phyloP scores from a whole-genome alignment of 2,797 vertebrate species.

The Lates japonicus region DNA sequence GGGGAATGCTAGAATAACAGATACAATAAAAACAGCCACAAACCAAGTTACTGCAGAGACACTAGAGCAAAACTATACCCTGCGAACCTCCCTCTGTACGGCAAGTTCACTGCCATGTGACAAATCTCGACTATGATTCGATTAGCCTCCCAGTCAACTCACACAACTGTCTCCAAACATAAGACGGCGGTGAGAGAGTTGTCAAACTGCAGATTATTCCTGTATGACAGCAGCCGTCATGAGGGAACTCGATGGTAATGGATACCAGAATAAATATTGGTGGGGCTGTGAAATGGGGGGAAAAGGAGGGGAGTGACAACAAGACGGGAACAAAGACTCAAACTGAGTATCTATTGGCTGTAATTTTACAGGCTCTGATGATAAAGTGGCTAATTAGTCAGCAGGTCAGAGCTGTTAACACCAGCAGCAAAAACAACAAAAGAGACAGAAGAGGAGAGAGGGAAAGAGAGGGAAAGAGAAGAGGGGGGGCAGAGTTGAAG shows the following conservation, averaged over 20 bases:
- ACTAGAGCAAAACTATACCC: background rate
- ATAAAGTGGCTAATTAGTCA: constrained; percentile 82
- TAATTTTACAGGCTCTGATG: constrained; percentile 70
- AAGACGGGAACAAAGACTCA: constrained; percentile 43
- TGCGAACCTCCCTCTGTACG: constrained; percentile 13
- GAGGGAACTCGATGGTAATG: constrained; percentile 40
- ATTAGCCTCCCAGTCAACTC: constrained; percentile 41
- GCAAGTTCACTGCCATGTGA: constrained; percentile 19
- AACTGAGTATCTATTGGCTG: constrained; percentile 56
- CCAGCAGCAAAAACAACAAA: constrained; percentile 64
- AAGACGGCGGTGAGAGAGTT: constrained; percentile 46
- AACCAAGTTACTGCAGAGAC: background rate
- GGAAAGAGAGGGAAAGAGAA: constrained; percentile 33
- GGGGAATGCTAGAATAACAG: background rate
- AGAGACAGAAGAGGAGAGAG: constrained; percentile 45
- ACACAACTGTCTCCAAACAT: constrained; percentile 37
- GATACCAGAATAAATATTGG: constrained; percentile 57
- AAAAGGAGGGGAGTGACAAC: constrained; percentile 30
- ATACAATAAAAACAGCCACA: background rate
- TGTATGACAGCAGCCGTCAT: constrained; percentile 56
- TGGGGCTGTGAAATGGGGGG: constrained; percentile 28
- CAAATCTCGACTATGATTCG: constrained; percentile 20
- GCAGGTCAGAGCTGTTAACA: constrained; percentile 80
- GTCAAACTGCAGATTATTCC: constrained; percentile 62
- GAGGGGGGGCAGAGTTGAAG: constrained; percentile 14